Evolutionary conservation across 2,113 vertebrate genomes (phyloP).

Genomic region (Micronycteris hirsuta): DNA sequence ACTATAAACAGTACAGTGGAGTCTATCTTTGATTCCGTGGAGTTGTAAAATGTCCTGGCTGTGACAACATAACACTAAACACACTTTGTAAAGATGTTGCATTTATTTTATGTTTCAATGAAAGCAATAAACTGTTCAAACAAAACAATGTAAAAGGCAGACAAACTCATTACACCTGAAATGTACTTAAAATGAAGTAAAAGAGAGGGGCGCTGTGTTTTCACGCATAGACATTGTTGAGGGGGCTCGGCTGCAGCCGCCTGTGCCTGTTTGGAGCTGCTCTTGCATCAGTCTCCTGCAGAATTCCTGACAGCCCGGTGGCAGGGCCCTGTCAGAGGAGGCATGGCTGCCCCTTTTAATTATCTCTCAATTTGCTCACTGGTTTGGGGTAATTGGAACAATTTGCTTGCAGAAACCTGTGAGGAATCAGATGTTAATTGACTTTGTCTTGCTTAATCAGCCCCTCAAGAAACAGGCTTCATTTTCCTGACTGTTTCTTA

Average conservation of each 20-base stretch:
- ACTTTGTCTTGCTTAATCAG: constrained; percentile 83
- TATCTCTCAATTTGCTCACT: constrained; percentile 80
- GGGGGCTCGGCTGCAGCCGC: background rate
- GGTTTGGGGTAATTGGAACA: constrained; percentile 80
- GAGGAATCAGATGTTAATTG: constrained; percentile 79
- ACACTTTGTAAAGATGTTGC: constrained; percentile 41
- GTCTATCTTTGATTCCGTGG: constrained; percentile 58
- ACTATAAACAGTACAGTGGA: constrained; percentile 55
- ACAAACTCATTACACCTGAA: background rate
- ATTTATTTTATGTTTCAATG: background rate
- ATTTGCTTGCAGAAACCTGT: constrained; percentile 79
- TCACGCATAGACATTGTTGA: fast-evolving
- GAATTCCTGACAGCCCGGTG: constrained; percentile 4
- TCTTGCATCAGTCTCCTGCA: constrained; percentile 12
- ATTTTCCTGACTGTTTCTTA: constrained; percentile 62
- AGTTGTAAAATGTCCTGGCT: constrained; percentile 50
- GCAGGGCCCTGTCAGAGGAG: constrained; percentile 42
- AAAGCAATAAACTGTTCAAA: background rate
- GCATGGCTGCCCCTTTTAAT: constrained; percentile 76
- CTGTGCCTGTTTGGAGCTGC: background rate
- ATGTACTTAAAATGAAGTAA: background rate
- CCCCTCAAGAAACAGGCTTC: constrained; percentile 60
- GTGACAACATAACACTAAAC: background rate
- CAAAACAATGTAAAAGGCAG: background rate
- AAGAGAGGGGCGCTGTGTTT: background rate